Evolutionary conservation across 92 coral and sea anemone genomes (phyloP), one percentile per base, ranked within the genome.

Genomic region (Phenganax stokvisi): DNA sequence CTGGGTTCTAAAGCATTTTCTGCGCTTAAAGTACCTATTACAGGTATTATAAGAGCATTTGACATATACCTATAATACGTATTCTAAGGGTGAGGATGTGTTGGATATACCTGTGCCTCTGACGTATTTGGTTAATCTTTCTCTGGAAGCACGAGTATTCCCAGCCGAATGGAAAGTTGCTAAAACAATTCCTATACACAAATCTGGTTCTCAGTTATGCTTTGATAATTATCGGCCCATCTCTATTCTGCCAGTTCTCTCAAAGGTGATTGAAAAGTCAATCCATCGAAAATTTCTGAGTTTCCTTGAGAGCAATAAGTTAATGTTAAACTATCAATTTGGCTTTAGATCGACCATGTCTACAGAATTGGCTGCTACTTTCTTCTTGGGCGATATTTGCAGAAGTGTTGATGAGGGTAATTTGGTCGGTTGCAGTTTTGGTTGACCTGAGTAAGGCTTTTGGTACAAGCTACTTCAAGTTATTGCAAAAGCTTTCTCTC

Each of bases 131-230:
- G n/a, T n/a, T 52, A 72, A 72, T 72, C 31, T 53, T 1, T 51
- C 56, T n/a, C n/a, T n/a, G n/a, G n/a, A n/a, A n/a, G n/a, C n/a
- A n/a, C n/a, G n/a, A n/a, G n/a, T n/a, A n/a, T n/a, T 72, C 60
- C 77, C 77, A 11, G 57, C 44, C 6, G 77, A 72, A 17, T 72
- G 56, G 77, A 72, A 72, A 72, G 55, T 72, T n/a, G 31, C 77
- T 27, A 72, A 72, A 51, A 27, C 53, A 59, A 72, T 72, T 10
- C 77, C 77, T 51, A 52, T 72, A 11, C 52, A 72, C 57, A 72
- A 72, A 31, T 72, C 77, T 11, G 57, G 57, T 25, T 2, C 30
- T 6, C 58, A 55, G 9, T 27, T 8, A 12, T 51, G 53, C 20
- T 13, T 51, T 29, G 77, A 72, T 12, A 72, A 52, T 72, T 72